Evolutionary conservation across 2,888 invertebrate species (phyloP), one percentile per base, ranked within the genome.

Genomic region (Chamaedrilus cognettii): DNA sequence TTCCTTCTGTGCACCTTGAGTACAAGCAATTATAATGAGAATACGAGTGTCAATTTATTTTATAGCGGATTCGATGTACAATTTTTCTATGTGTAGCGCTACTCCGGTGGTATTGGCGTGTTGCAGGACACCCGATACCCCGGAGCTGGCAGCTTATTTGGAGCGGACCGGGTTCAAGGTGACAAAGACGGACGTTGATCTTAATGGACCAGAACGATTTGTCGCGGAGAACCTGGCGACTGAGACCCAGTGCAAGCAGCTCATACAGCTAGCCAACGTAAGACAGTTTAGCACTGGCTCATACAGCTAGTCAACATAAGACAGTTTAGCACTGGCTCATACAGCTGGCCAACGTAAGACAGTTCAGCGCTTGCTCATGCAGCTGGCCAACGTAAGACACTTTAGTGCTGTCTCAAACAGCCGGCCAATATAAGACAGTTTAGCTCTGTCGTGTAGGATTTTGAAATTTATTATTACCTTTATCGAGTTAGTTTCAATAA

Each of bases 211-310:
- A 2, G 72, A 75, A 33, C 68, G 81, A 42, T 79, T 79, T 75
- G 77, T 76, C 11, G 77, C 77, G 0, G 79, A 81, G 61, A 75
- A 76, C 5, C 65, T 82, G n/a, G 67, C 78, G 7, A 71, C 77
- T 23, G 72, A 74, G 7, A 78, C 79, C 30, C 78, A 81, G 69
- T 82, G 82, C 67, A 66, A 75, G 30, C 74, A 75, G 31, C 70
- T 82, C n/a, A 72, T 77, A 1, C 70, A 75, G 31, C 70, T 81
- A 23, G 77, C 76, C 4, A 77, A 77, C 72, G 82, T 79, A 71
- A 74, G 75, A 15, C 19, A 42, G 19, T 42, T 42, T 11, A 42
- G 42, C n/a, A n/a, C n/a, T n/a, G n/a, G 31, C 70, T 82, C n/a
- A 72, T 77, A 1, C 70, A 75, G 31, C 70, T 81, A 23, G 77